A percentile compares a stretch with the other conserved stretches of the same genome.
Evolutionary conservation across 2,888 invertebrate species (phyloP).

Genomic region (Copidosoma aretas): DNA sequence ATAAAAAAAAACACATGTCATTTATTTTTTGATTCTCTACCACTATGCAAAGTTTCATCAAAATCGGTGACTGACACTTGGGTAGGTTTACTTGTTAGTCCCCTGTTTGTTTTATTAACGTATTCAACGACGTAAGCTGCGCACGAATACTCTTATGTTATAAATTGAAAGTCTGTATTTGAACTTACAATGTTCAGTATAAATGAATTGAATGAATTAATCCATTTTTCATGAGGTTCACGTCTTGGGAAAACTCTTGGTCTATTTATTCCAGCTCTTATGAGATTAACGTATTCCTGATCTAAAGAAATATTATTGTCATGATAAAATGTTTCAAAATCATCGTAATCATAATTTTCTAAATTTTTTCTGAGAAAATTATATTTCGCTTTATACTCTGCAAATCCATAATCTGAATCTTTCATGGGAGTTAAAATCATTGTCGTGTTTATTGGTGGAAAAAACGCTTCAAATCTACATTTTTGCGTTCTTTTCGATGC

Average conservation of each 20-base stretch:
- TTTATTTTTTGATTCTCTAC: no score
- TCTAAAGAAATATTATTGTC: constrained; percentile 44
- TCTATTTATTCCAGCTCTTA: constrained; percentile 43
- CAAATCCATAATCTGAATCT: constrained; percentile 27
- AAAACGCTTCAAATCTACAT: constrained; percentile 52
- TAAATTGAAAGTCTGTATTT: constrained; percentile 40
- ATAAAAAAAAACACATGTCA: no score
- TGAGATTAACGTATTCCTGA: constrained; percentile 46
- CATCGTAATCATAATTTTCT: constrained; percentile 38
- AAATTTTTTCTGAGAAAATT: constrained; percentile 35
- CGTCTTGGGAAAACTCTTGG: constrained; percentile 44
- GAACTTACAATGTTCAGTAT: constrained; percentile 40
- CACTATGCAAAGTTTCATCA: no score
- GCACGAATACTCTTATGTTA: constrained; percentile 40
- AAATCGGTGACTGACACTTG: no score
- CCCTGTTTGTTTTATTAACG: constrained; percentile 44
- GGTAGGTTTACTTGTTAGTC: no score
- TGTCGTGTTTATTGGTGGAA: constrained; percentile 39
- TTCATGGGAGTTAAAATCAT: constrained; percentile 45
- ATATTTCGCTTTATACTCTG: constrained; percentile 29
- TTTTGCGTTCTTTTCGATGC: constrained; percentile 32
- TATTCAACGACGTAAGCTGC: constrained; percentile 46
- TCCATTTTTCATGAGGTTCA: constrained; percentile 39
- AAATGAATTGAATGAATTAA: constrained; percentile 46
- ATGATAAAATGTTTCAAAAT: constrained; percentile 43